Percentiles rank a stretch among this genome's conserved stretches.
phyloP scores from a whole-genome alignment of 2,113 vertebrate genomes.

The Lates calcarifer region DNA sequence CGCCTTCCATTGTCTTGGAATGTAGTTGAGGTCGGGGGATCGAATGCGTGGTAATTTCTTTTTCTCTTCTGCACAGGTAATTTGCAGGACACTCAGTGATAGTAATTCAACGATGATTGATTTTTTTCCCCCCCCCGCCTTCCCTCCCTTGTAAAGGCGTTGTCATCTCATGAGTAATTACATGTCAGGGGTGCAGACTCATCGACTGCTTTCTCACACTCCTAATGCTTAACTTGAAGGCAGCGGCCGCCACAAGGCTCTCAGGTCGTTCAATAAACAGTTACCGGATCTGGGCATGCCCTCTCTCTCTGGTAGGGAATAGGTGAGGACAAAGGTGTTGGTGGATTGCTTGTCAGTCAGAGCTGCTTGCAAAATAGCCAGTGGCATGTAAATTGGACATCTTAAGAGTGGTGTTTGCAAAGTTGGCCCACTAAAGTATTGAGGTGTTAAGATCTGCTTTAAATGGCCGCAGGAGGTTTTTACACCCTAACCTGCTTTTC shows the following conservation, averaged over 20 bases:
- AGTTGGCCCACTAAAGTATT: constrained; percentile 13
- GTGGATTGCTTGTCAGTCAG: constrained; percentile 61
- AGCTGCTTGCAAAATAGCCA: constrained; percentile 45
- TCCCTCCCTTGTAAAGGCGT: constrained; percentile 62
- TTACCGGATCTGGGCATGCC: constrained; percentile 63
- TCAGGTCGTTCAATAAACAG: constrained; percentile 73
- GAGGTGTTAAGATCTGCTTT: neutral
- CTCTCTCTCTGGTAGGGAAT: constrained; percentile 31
- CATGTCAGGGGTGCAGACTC: constrained; percentile 74
- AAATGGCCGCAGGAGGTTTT: neutral
- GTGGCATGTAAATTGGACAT: constrained; percentile 31
- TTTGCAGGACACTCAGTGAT: constrained; percentile 78
- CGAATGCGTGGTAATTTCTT: constrained; percentile 68
- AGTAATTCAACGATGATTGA: constrained; percentile 82
- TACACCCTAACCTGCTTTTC: neutral
- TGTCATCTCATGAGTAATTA: constrained; percentile 82
- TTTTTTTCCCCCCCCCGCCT: constrained; percentile 47
- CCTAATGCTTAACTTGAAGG: constrained; percentile 53
- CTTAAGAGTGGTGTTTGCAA: constrained; percentile 33
- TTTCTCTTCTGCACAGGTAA: constrained; percentile 70
- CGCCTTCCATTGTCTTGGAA: constrained; percentile 47
- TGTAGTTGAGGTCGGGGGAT: constrained; percentile 54
- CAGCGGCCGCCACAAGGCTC: constrained; percentile 50
- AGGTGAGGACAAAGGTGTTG: constrained; percentile 51
- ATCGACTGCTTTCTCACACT: constrained; percentile 74